These are phyloP conservation scores for Euphydryas editha DNA, from an alignment of 2,888 invertebrate genomes.

Conservation along the genomic window DNA sequence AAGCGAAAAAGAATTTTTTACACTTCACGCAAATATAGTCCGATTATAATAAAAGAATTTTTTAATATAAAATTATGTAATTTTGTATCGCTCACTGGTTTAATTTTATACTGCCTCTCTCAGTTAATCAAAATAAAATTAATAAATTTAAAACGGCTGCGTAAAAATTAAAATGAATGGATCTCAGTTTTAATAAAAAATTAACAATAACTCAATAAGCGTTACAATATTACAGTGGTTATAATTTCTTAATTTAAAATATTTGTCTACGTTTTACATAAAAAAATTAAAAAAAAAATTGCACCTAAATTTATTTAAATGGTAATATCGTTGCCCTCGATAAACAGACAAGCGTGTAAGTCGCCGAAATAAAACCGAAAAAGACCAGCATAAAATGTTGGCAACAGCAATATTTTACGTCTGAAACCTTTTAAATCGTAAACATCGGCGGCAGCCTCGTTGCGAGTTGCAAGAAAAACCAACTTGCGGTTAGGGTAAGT, in stretches of 20 bases:
- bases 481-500: slow-evolving; percentile 62
- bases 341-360: slow-evolving; percentile 47
- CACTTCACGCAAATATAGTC: slow-evolving; percentile 2
- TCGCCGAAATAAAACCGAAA: slow-evolving; percentile 55
- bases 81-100: neutral
- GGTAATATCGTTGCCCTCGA: neutral
- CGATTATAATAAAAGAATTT: slow-evolving; percentile 8
- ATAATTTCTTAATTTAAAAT: neutral
- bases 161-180: neutral
- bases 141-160: neutral
- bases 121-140: neutral
- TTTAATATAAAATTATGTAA: neutral
- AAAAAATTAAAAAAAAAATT: neutral
- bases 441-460: slow-evolving; percentile 66
- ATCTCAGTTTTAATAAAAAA: neutral
- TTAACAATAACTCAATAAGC: neutral
- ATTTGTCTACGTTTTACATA: neutral
- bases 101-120: neutral
- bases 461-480: slow-evolving; percentile 60
- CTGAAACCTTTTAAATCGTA: slow-evolving; percentile 79
- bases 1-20: slow-evolving; percentile 23
- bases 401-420: slow-evolving; percentile 76
- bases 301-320: neutral
- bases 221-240: neutral
- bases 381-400: slow-evolving; percentile 58